phyloP scores from a whole-genome alignment of 2,113 vertebrate species.

The Siniperca knerii region DNA sequence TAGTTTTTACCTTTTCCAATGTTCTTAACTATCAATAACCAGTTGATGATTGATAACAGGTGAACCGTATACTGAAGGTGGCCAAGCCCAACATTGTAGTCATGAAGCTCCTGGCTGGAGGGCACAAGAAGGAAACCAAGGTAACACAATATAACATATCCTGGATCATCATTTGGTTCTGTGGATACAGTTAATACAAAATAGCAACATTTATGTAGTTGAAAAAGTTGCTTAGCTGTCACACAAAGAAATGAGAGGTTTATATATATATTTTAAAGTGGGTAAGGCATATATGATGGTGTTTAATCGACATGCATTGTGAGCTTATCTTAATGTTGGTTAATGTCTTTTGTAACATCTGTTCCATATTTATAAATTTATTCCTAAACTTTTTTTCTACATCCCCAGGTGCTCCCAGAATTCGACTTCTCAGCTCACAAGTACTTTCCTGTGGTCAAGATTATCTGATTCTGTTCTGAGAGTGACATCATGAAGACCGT shows the following conservation, averaged over 20 bases:
- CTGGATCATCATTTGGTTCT: not conserved
- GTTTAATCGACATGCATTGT: not conserved
- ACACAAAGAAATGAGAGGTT: not conserved
- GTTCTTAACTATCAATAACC: slow-evolving; percentile 11
- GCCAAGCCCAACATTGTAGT: slow-evolving; percentile 99
- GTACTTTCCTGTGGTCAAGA: slow-evolving; percentile 98
- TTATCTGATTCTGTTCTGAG: slow-evolving; percentile 86
- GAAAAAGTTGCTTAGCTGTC: not conserved
- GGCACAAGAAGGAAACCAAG: slow-evolving; percentile 98
- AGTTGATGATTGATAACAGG: slow-evolving; percentile 79
- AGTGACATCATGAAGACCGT: not conserved
- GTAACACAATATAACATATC: slow-evolving; percentile 76
- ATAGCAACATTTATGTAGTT: not conserved
- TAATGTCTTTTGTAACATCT: not conserved
- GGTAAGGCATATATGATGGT: not conserved
- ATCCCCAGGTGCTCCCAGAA: slow-evolving; percentile 91
- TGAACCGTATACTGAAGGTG: slow-evolving; percentile 95
- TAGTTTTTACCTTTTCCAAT: not conserved
- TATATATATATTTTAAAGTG: not conserved
- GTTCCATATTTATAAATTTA: not conserved
- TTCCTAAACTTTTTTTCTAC: slow-evolving; percentile 4
- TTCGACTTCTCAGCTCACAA: slow-evolving; percentile 99
- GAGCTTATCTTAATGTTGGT: not conserved
- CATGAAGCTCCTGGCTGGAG: slow-evolving; percentile 97
- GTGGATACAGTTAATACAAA: not conserved